Base-by-base conservation (phyloP, 2,113 vertebrate species). In the Archilochus colubris region DNA sequence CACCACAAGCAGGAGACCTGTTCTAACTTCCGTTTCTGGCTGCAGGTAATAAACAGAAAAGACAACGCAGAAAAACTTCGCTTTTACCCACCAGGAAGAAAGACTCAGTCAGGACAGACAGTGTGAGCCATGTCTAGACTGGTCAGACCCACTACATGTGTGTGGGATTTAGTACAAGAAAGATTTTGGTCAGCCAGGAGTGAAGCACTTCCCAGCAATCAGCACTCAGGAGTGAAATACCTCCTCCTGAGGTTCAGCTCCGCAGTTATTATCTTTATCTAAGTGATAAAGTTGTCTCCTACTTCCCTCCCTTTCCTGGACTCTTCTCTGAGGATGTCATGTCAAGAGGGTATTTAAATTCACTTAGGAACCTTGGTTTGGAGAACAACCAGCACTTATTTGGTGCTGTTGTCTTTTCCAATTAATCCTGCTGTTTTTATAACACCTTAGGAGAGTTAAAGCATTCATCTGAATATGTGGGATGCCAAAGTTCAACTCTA, bases 111-210 rank as follows among this genome's bases (percentile, higher is more conserved):
- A 92, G 46, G 25, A 40, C 3, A 18, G 25, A 4, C 36, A 77
- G 2, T 0, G 1, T 44, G 59, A 79, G 11, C 51, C 82, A 12
- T 9, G 8, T 20, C 14, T 20, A 27, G 10, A 12, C 24, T 63
- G 16, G 43, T 22, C 30, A 82, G 72, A 53, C 17, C 12, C 30
- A 54, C 30, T 43, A n/a, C 9, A 7, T 38, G 17, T 69, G 2
- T 46, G 27, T 50, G n/a, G 19, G 48, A 40, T 24, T 17, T 27
- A 27, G 36, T 19, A 30, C 24, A 31, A 28, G 24, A n/a, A 61
- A 30, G 50, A 38, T 53, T 87, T 82, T 68, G 38, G 20, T 38
- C 31, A 63, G 22, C 15, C 27, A 38, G 50, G 22, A 53, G 12
- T n/a, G 59, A 28, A 59, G 33, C 7, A 36, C 21, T 28, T 16